Conservation (phyloP, 2,888 invertebrate species). For the Tortrix viridana region DNA sequence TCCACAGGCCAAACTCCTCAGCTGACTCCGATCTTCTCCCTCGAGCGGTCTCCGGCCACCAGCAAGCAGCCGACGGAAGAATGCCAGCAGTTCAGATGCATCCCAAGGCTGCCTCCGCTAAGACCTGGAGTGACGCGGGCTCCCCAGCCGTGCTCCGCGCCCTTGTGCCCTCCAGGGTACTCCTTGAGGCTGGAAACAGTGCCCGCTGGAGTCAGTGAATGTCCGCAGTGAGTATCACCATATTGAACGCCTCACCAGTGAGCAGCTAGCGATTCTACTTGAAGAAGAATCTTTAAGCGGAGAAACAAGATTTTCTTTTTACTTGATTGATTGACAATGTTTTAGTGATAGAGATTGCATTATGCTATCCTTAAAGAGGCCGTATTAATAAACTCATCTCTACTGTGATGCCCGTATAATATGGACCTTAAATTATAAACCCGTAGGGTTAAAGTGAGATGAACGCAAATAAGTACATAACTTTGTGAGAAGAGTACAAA, state of each 20-base stretch:
- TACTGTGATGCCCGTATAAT: too few relatives aligned
- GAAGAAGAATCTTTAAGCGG: too few relatives aligned
- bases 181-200: slow-evolving; percentile 75
- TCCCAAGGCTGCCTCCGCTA: slow-evolving; percentile 76
- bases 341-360: too few relatives aligned
- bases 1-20: slow-evolving; percentile 51
- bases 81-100: slow-evolving; percentile 84
- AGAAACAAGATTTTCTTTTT: too few relatives aligned
- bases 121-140: slow-evolving; percentile 54
- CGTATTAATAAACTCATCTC: too few relatives aligned
- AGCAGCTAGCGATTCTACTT: too few relatives aligned
- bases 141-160: slow-evolving; percentile 70
- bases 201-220: slow-evolving; percentile 59
- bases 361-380: too few relatives aligned
- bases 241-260: background rate
- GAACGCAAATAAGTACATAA: too few relatives aligned
- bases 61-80: slow-evolving; percentile 47
- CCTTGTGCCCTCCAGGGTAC: slow-evolving; percentile 85
- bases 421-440: too few relatives aligned
- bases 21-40: slow-evolving; percentile 61
- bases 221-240: slow-evolving; percentile 71
- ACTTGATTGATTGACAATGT: too few relatives aligned
- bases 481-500: too few relatives aligned
- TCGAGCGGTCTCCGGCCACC: slow-evolving; percentile 59
- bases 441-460: too few relatives aligned